Base-by-base conservation (phyloP, 2,888 invertebrate species). In the Mythimna ferrago region DNA sequence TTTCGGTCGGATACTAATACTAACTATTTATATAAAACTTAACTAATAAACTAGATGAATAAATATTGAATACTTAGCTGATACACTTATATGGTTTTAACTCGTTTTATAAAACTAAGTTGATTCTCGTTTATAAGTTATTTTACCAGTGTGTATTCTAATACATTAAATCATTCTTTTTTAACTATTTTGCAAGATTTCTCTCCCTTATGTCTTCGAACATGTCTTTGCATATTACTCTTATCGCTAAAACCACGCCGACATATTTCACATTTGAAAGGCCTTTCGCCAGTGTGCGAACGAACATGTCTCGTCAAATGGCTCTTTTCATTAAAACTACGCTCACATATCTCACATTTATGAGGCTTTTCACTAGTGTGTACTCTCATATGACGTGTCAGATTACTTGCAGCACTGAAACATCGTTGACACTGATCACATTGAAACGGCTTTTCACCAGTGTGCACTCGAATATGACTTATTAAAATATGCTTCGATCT, bases 211-310 rank as follows among this genome's bases (percentile, higher is more conserved):
- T 57, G 57, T 9, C 32, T 16, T 9, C 57, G 57, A 7, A 57
- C 32, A 32, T 57, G 57, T 32, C 32, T 56, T 26, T n/a, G 56
- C 56, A 56, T 26, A 14, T 57, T 57, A 32, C 32, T 32, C 3
- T 57, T 57, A 32, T 57, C 57, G 9, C 57, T 57, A 32, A 66
- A 66, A 1, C 41, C 0, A 32, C 44, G 32, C 14, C 26, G 14
- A 58, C 66, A 66, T 32, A 56, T 41, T 38, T 66, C 14, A 56
- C 66, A 66, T 19, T 41, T 41, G 4, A 19, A 66, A 26, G 66
- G 58, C 44, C 32, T 58, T 21, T 66, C 66, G 32, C 66, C 66
- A n/a, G 58, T 66, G 58, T 66, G 44, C 3, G 9, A 32, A 9
- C 58, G 66, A 5, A n/a, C 7, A 32, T 66, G 66, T 6, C 19